Evolutionary conservation across 2,113 vertebrate genomes (phyloP), one percentile per base, ranked within the genome.

Genomic region (Struthio camelus): DNA sequence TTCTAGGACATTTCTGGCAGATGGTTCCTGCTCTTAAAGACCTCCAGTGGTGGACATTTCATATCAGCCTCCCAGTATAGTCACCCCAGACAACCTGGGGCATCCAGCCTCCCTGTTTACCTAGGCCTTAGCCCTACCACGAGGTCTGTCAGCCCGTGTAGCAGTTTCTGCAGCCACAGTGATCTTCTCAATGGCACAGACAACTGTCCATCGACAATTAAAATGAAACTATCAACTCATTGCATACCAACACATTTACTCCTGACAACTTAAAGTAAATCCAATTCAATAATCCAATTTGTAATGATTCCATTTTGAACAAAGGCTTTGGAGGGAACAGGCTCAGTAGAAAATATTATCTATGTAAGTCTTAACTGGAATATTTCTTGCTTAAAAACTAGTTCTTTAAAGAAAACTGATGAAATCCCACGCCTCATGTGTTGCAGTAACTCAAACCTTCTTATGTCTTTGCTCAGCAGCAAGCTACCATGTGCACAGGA

Each of bases 401-500:
- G 19, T 72, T 71, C 25, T 66, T 88, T 46, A 53, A 81, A 46
- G 32, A 70, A 81, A 95, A 42, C 28, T 62, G n/a, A 34, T 84
- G 67, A 94, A 88, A 78, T 36, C 14, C 4, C 0, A 0, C 78
- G 51, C 8, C 85, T 34, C 11, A 22, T 70, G 40, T 1, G 1
- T 32, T 42, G 14, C 20, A 58, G 23, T 95, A 90, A 95, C n/a
- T 7, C 40, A 71, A 62, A 53, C 2, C 11, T 81, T 46, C 9
- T 42, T 56, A 32, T 4, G 1, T 81, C 54, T 83, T 96, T 94
- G 53, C 90, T n/a, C 81, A 79, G 78, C 40, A 89, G 70, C 71
- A 80, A 91, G 50, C 40, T 51, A 59, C 53, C 40, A 97, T 98
- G 98, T 98, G 97, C 79, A 97, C 96, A 0, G 86, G 97, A 23